Evolutionary conservation across 2,888 invertebrate genomes (phyloP), one percentile per base, ranked within the genome.

Genomic region (Geophilus truncorum): DNA sequence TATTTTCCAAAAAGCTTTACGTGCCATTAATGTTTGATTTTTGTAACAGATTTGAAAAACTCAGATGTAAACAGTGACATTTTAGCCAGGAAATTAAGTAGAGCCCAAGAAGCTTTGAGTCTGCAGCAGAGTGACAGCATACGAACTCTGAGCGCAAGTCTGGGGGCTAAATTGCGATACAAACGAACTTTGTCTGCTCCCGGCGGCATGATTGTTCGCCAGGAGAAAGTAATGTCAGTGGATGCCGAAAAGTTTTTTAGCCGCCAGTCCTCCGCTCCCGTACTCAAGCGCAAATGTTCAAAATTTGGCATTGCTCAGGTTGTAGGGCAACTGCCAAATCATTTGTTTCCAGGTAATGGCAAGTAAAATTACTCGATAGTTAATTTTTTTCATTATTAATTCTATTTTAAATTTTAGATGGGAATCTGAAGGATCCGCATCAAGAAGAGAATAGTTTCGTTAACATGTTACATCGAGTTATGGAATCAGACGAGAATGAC

Each of bases 151-250:
- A 83, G 82, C 21, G 82, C 81, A 30, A 94, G 95, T 84, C 92
- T 96, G 85, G 95, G 94, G 80, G 92, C 93, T 77, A 97, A 97
- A 89, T 96, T 96, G 92, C 96, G 97, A 0, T 97, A 97, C 88
- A 95, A 97, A 87, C 89, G 97, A 82, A 96, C 96, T 77, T 94
- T 96, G 90, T 96, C 96, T 6, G 96, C 96, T 15, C 97, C 97
- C 10, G 94, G 94, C 76, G 92, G 93, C 79, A 92, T 94, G 89
- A 90, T 93, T 80, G 92, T 93, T 0, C 90, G 92, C 78, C 92
- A 92, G 85, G 93, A 93, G 85, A 93, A 93, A 87, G 90, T 90
- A 87, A 36, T 28, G 70, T 77, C 77, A 79, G 77, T 82, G 89
- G 93, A 93, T 84, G 94, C 93, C 87, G 95, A 95, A 88, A 94